Base-by-base conservation (phyloP, 2,797 vertebrate species). In the Arctocebus calabarensis region DNA sequence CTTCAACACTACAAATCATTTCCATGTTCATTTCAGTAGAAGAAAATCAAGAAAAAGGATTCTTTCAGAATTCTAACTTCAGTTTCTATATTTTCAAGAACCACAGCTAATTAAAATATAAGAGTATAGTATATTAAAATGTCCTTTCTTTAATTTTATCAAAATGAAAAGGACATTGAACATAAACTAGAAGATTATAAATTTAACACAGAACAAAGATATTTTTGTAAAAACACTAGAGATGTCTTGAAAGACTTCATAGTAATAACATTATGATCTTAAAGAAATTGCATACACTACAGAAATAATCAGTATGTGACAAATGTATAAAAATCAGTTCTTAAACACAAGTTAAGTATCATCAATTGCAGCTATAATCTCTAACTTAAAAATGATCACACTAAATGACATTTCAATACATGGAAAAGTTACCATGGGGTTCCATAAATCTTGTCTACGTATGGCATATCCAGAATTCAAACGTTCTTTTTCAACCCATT, bases 231-330 rank as follows among this genome's bases (percentile, higher is more conserved):
- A 94, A 94, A 88, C 9, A 48, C 29, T 37, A 85, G 17, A 92
- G n/a, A 77, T 78, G 5, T 62, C 20, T 86, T 82, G 81, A 93
- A 97, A 90, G 20, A 55, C 62, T 70, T 82, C 27, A 68, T n/a
- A 82, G 27, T 85, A 94, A 94, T 94, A 82, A 79, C 10, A 84
- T 19, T 83, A 29, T 23, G 13, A 40, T 82, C 22, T 37, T 43
- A 89, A 29, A 88, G 95, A 97, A 87, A 17, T 10, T 82, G 16
- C 23, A 75, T 73, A 92, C 0, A 78, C 43, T 71, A 92, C 22
- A 95, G 48, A 95, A 93, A 95, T 55, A 75, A 84, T 75, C 68
- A 94, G 59, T 61, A 92, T 13, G 11, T 87, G 20, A 92, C 71
- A 92, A 64, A 81, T 48, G 19, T 40, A 74, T 48, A 81, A 12